These are phyloP conservation scores for Lithobates pipiens DNA, from an alignment of 2,797 vertebrate genomes.

Conservation along the genomic window DNA sequence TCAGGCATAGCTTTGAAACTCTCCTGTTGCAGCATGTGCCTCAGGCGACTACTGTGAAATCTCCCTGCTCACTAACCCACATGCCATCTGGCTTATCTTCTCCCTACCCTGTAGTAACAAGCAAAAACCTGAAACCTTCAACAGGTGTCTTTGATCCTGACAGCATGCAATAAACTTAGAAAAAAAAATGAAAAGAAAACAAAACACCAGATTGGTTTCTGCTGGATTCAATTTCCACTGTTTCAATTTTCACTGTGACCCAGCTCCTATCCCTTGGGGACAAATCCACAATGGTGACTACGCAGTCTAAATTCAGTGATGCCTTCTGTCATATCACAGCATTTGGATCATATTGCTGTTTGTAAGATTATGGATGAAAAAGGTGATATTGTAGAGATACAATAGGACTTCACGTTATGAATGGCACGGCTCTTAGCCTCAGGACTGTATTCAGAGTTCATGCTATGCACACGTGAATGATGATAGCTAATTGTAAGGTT, in stretches of 20 bases:
- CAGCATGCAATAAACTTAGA: slow-evolving; percentile 27
- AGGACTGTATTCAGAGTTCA: background rate
- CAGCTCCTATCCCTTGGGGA: slow-evolving; percentile 35
- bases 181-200: slow-evolving; percentile 46
- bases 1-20: slow-evolving; percentile 50
- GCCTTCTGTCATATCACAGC: slow-evolving; percentile 24
- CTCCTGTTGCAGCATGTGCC: slow-evolving; percentile 56
- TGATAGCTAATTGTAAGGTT: background rate
- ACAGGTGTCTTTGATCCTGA: slow-evolving; percentile 60
- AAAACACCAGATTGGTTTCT: slow-evolving; percentile 54
- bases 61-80: slow-evolving; percentile 63
- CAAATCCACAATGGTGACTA: slow-evolving; percentile 39
- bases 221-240: slow-evolving; percentile 37
- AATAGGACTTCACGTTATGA: background rate
- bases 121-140: slow-evolving; percentile 57
- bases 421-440: background rate
- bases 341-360: slow-evolving; percentile 42
- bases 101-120: slow-evolving; percentile 56
- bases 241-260: slow-evolving; percentile 56
- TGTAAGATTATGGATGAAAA: slow-evolving; percentile 15
- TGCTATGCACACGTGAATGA: background rate
- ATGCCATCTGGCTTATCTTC: slow-evolving; percentile 55
- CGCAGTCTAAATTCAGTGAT: slow-evolving; percentile 7
- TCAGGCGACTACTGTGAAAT: slow-evolving; percentile 51
- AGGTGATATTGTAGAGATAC: background rate